These are phyloP conservation scores for Eueides isabella DNA, from an alignment of 1,140 invertebrate species.

Conservation along the genomic window DNA sequence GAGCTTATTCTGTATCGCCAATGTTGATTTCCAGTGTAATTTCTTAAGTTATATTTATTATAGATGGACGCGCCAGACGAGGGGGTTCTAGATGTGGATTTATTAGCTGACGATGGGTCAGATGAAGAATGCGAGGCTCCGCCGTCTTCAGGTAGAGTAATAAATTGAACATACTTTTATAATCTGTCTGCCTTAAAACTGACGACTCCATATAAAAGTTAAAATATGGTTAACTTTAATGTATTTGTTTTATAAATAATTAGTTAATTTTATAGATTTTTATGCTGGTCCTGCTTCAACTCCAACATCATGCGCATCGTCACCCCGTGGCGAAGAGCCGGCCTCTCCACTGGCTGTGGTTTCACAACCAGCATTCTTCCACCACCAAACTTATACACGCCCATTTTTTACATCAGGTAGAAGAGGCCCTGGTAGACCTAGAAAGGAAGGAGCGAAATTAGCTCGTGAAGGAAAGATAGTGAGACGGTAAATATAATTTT, in stretches of 20 bases:
- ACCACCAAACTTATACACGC: conserved; percentile 66
- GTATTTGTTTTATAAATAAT: background rate
- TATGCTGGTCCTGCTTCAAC: conserved; percentile 82
- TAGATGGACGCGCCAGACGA: conserved; percentile 79
- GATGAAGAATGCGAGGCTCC: conserved; percentile 79
- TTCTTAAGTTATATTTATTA: conserved; percentile 40
- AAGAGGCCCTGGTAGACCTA: conserved; percentile 87
- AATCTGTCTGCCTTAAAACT: background rate
- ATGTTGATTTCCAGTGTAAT: background rate
- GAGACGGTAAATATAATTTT: conserved; percentile 57
- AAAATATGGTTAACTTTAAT: background rate
- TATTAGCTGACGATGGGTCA: conserved; percentile 77
- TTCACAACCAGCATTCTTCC: conserved; percentile 66
- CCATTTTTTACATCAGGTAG: conserved; percentile 83
- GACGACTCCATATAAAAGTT: background rate
- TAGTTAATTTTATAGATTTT: conserved; percentile 55
- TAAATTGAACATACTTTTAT: background rate
- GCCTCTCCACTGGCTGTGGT: conserved; percentile 69
- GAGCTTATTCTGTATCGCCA: background rate
- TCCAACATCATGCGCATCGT: conserved; percentile 83
- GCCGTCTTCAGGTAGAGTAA: conserved; percentile 71
- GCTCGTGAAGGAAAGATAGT: conserved; percentile 74
- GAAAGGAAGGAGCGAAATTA: conserved; percentile 85
- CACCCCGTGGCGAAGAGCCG: conserved; percentile 80
- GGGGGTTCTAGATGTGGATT: conserved; percentile 75